Conservation (phyloP, 2,797 vertebrate species). For the Scyliorhinus canicula region DNA sequence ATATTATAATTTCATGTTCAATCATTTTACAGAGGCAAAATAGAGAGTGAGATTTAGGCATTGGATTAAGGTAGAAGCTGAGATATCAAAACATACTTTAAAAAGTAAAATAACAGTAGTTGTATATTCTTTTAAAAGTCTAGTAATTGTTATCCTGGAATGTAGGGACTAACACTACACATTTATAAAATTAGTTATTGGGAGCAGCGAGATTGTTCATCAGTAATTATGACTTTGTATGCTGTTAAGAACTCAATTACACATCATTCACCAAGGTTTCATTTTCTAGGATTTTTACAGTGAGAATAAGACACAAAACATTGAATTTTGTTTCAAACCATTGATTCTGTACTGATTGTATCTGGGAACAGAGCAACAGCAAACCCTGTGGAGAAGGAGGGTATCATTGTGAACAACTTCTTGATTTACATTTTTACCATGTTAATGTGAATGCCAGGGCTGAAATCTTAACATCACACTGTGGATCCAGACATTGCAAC, state of each 20-base stretch:
- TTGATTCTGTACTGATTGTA: background rate
- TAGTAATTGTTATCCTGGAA: too few species aligned
- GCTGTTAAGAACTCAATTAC: too few species aligned
- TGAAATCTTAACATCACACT: too few species aligned
- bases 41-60: background rate
- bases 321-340: background rate
- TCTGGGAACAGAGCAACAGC: background rate
- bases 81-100: background rate
- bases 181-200: too few species aligned
- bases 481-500: too few species aligned
- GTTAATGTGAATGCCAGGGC: background rate
- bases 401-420: background rate
- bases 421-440: background rate
- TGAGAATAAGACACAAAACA: background rate
- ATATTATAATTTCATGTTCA: background rate
- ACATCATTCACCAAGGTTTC: background rate
- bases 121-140: too few species aligned
- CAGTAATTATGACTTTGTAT: too few species aligned
- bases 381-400: background rate
- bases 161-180: too few species aligned
- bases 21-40: background rate
- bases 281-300: background rate
- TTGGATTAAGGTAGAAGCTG: background rate
- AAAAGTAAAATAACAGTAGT: too few species aligned
- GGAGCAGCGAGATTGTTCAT: too few species aligned